Evolutionary conservation across 2,797 vertebrate species (phyloP), one percentile per base, ranked within the genome.

Genomic region (Prionace glauca): DNA sequence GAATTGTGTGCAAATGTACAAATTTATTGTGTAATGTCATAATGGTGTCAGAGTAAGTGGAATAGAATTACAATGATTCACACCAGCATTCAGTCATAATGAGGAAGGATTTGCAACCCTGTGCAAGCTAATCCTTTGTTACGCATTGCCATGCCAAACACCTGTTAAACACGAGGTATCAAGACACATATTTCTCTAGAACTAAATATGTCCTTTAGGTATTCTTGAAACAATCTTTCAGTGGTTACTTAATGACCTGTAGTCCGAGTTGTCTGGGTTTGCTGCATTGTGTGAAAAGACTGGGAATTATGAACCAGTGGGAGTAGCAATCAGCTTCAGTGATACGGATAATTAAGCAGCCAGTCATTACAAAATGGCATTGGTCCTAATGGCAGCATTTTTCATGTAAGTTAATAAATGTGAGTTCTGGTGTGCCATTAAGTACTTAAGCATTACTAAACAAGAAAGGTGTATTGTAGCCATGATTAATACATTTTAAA

Each of bases 11-110:
- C 96, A 97, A 96, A 98, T 97, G 97, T 97, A 98, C 97, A 98
- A 97, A 98, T 98, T 98, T 98, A 98, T 98, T 97, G 97, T 97
- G 97, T 98, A 97, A 98, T 97, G 97, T 98, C 97, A 98, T 97
- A 97, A 97, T 96, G 97, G 96, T 97, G 97, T 97, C 97, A 97
- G 97, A 97, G 96, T 98, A 98, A 98, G 97, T 98, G 97, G 97
- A 98, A 98, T 98, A 97, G 98, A 98, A 98, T 98, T 97, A 97
- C 97, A 97, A 95, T 96, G 97, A 96, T 97, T 97, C 97, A 96
- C 96, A 96, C 95, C 96, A 96, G 96, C 95, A 96, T 97, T 97
- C 96, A 96, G 96, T 0, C 0, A 96, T 87, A 96, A 97, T 96
- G 96, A 96, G 96, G 96, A 97, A 95, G 96, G 96, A 96, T 97